Conservation (phyloP, 2,888 invertebrate species). For the Meghimatium bilineatum region DNA sequence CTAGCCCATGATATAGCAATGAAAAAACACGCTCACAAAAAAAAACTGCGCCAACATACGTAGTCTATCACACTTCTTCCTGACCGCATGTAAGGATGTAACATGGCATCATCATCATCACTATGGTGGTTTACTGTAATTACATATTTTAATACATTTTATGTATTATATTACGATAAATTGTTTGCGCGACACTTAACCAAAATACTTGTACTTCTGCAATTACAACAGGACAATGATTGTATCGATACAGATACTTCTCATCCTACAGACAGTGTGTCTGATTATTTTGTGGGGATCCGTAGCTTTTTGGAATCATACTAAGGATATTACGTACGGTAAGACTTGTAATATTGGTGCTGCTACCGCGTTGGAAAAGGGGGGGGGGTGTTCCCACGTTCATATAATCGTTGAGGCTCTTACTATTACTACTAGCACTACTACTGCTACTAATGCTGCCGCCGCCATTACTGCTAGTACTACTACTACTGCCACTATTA, state of each 20-base stretch:
- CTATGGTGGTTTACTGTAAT: too few relatives aligned
- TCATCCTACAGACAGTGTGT: background rate
- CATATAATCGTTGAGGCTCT: background rate
- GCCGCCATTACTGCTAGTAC: too few relatives aligned
- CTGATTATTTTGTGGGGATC: background rate
- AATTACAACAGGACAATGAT: slow-evolving; percentile 13
- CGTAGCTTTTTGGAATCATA: slow-evolving; percentile 13
- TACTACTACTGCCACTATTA: background rate
- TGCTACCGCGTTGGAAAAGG: background rate
- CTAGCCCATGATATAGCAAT: too few relatives aligned
- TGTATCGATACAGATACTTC: background rate
- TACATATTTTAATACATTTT: too few relatives aligned
- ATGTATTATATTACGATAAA: too few relatives aligned
- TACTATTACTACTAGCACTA: background rate
- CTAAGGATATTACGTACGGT: background rate
- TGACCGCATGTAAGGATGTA: too few relatives aligned
- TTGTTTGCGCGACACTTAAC: too few relatives aligned
- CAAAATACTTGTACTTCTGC: too few relatives aligned
- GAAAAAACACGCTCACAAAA: too few relatives aligned
- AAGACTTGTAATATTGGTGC: background rate
- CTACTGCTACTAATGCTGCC: background rate
- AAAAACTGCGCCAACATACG: too few relatives aligned
- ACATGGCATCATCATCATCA: too few relatives aligned
- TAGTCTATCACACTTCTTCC: too few relatives aligned
- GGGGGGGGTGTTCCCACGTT: background rate